Conservation (phyloP, 2,888 invertebrate genomes). For the Microplitis deprimator region DNA sequence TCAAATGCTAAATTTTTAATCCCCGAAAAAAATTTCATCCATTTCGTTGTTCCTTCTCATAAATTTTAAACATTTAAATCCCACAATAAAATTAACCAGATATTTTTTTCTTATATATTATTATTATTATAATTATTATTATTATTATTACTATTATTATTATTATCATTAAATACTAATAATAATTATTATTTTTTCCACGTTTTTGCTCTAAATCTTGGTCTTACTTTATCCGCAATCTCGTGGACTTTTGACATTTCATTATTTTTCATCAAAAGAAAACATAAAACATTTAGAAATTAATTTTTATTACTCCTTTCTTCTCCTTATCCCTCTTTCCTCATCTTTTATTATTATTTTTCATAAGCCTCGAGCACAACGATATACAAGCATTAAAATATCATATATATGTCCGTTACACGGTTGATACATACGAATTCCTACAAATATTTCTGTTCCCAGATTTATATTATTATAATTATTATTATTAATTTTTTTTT, state of each 20-base stretch:
- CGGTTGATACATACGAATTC: slow-evolving; percentile 58
- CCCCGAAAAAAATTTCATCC: slow-evolving; percentile 13
- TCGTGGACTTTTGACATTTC: slow-evolving; percentile 8
- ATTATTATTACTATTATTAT: background rate
- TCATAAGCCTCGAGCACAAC: slow-evolving; percentile 39
- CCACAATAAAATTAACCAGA: background rate
- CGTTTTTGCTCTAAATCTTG: slow-evolving; percentile 1
- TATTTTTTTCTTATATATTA: too few species aligned
- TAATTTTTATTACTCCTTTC: background rate
- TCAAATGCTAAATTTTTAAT: background rate
- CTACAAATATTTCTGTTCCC: slow-evolving; percentile 58
- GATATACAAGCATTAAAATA: slow-evolving; percentile 49
- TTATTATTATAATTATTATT: too few species aligned
- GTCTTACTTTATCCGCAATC: slow-evolving; percentile 35
- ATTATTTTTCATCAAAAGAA: background rate
- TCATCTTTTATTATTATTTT: background rate
- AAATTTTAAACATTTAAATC: background rate
- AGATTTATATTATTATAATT: slow-evolving; percentile 51
- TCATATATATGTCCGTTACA: slow-evolving; percentile 49
- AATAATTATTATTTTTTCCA: slow-evolving; percentile 24
- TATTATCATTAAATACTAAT: background rate
- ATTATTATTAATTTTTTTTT: slow-evolving; percentile 31
- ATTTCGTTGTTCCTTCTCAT: slow-evolving; percentile 1
- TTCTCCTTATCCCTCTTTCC: background rate
- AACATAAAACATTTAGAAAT: background rate